Conservation (phyloP, 2,888 invertebrate species). For the Acanthosoma haemorrhoidale region DNA sequence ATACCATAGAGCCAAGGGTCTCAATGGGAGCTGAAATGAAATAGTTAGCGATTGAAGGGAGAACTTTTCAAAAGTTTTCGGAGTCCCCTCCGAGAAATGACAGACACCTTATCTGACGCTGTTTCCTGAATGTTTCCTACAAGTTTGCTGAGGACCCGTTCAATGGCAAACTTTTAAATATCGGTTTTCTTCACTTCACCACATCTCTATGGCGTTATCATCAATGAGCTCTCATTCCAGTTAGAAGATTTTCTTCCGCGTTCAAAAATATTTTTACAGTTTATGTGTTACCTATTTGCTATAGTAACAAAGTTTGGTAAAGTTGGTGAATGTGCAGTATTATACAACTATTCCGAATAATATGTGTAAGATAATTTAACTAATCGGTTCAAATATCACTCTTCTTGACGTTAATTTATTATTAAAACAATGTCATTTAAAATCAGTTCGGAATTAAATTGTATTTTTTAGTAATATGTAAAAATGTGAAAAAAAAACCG, state of each 20-base stretch:
- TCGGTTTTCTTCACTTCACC: not conserved
- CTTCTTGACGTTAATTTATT: no score
- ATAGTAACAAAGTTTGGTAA: no score
- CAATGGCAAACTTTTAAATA: not conserved
- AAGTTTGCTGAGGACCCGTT: not conserved
- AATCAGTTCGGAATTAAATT: no score
- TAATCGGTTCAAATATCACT: no score
- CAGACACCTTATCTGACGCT: not conserved
- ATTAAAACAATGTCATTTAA: no score
- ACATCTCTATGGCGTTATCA: not conserved
- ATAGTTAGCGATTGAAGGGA: conserved; percentile 16
- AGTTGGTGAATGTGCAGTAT: no score
- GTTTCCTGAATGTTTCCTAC: conserved; percentile 4
- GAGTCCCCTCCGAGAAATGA: conserved; percentile 6
- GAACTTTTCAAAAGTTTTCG: conserved; percentile 18
- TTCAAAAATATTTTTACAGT: not conserved
- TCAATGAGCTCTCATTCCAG: not conserved
- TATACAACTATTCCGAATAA: no score
- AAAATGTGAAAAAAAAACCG: no score
- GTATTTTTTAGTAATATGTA: no score
- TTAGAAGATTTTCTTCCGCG: not conserved
- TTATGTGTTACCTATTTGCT: no score
- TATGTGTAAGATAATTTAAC: no score
- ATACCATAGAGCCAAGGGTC: not conserved
- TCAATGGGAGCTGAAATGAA: conserved; percentile 13